These are phyloP conservation scores for Seira sanloemensis DNA, from an alignment of 2,888 invertebrate species.

Conservation along the genomic window DNA sequence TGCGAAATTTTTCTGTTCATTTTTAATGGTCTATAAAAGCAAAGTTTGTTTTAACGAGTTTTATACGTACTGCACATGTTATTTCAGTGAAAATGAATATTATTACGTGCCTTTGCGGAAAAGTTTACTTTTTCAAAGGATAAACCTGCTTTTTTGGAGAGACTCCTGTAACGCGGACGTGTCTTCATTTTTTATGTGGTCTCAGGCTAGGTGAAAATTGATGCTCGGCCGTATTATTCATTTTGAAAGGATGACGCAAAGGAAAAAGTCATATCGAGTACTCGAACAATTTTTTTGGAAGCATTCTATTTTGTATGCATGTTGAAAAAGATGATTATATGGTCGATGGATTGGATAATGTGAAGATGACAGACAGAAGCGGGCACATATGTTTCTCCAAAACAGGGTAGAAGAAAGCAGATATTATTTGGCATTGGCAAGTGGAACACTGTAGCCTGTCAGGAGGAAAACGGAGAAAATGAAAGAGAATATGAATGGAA, in stretches of 20 bases:
- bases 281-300: too few relatives aligned
- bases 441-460: not conserved
- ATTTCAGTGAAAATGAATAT: constrained; percentile 7
- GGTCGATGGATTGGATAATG: not conserved
- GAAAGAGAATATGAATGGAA: not conserved
- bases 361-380: not conserved
- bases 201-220: not conserved
- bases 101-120: not conserved
- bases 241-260: too few relatives aligned
- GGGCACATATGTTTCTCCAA: not conserved
- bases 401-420: not conserved
- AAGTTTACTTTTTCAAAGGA: not conserved
- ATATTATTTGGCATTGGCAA: not conserved
- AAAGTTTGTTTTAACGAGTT: constrained; percentile 11
- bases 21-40: constrained; percentile 6
- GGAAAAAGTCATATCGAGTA: too few relatives aligned
- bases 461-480: constrained; percentile 1
- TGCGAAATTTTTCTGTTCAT: not conserved
- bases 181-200: not conserved
- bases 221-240: not conserved
- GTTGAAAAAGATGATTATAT: not conserved
- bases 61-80: constrained; percentile 14
- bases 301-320: not conserved
- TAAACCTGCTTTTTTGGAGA: not conserved
- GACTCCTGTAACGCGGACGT: not conserved